Evolutionary conservation across 2,797 vertebrate genomes (phyloP).

Genomic region (Malurus splendens): DNA sequence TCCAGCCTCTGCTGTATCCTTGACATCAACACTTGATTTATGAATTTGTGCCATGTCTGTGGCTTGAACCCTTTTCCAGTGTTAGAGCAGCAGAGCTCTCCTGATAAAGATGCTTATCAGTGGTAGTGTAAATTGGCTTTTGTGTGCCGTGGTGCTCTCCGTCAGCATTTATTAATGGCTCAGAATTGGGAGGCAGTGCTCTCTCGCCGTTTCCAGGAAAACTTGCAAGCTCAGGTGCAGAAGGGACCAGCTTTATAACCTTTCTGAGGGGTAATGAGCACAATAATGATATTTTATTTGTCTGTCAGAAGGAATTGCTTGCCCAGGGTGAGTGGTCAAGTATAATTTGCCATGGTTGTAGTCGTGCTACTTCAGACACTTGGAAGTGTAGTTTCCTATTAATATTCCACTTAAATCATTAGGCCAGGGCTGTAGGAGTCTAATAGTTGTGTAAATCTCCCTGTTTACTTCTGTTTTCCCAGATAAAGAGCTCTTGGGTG

Average conservation of each 20-base stretch:
- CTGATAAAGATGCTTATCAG: constrained; percentile 25
- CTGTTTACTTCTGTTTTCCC: constrained; percentile 17
- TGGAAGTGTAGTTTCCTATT: not conserved
- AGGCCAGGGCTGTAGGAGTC: not conserved
- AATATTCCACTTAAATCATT: constrained; percentile 7
- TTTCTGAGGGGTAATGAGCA: not conserved
- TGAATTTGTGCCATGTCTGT: not conserved
- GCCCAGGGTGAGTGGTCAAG: not conserved
- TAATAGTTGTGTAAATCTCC: constrained; percentile 24
- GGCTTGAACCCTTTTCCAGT: not conserved
- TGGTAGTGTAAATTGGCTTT: not conserved
- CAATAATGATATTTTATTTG: constrained; percentile 11
- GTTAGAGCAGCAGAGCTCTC: not conserved
- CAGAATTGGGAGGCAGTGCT: not conserved
- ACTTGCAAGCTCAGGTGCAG: constrained; percentile 11
- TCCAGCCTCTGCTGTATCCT: not conserved
- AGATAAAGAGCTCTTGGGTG: constrained; percentile 6
- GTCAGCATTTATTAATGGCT: not conserved
- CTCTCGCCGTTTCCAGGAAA: not conserved
- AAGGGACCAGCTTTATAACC: not conserved
- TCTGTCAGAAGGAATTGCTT: constrained; percentile 26
- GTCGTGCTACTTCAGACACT: not conserved
- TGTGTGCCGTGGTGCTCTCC: not conserved
- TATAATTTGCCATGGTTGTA: not conserved
- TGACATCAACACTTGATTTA: not conserved